Percentiles rank a stretch among this genome's conserved stretches.
Conservation (phyloP, 2,113 vertebrate genomes). For the Gasterosteus aculeatus region DNA sequence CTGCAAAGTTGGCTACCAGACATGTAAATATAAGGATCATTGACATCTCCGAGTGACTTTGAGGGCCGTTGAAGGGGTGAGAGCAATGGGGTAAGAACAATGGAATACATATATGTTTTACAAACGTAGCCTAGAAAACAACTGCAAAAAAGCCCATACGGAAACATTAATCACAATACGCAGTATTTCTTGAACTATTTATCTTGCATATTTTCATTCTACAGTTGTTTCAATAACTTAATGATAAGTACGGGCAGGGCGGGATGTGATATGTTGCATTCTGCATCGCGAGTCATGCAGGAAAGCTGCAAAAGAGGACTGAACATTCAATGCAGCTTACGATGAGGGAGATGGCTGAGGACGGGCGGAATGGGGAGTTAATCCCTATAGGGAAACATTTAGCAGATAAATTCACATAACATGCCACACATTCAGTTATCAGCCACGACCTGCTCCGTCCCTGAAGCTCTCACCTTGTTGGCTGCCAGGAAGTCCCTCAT, state of each 20-base stretch:
- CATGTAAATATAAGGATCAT: conserved; percentile 33
- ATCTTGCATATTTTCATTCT: not conserved
- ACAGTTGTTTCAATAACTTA: not conserved
- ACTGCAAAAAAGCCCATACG: not conserved
- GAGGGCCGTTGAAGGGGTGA: conserved; percentile 9
- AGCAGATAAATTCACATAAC: conserved; percentile 6
- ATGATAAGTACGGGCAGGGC: not conserved
- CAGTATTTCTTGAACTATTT: not conserved
- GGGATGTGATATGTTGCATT: not conserved
- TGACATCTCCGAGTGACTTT: conserved; percentile 9
- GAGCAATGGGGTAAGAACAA: not conserved
- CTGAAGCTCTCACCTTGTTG: conserved; percentile 83
- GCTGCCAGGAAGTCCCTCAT: conserved; percentile 94
- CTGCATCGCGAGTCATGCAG: not conserved
- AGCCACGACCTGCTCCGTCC: not conserved
- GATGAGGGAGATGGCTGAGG: not conserved
- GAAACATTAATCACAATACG: not conserved
- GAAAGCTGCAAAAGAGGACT: not conserved
- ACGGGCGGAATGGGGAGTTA: not conserved
- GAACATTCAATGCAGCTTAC: not conserved
- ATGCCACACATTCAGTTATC: not conserved
- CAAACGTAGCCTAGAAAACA: not conserved
- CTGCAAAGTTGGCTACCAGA: conserved; percentile 3
- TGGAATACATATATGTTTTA: conserved; percentile 19
- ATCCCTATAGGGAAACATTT: conserved; percentile 5